A percentile compares a stretch with the other conserved stretches of the same genome.
Conservation (phyloP, 2,888 invertebrate species). For the Diloba caeruleocephala region DNA sequence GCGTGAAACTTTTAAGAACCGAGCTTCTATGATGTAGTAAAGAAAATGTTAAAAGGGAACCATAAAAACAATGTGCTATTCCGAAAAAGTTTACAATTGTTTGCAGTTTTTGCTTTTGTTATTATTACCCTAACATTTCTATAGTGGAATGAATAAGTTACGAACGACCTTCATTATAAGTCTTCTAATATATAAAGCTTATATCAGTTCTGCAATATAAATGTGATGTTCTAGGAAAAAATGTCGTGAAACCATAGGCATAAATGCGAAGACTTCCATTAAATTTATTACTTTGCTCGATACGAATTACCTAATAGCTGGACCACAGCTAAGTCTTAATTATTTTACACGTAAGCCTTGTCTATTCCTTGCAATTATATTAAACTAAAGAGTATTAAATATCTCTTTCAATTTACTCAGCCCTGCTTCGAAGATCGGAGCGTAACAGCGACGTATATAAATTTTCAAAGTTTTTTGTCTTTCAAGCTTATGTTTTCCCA, state of each 20-base stretch:
- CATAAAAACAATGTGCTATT: conserved; percentile 16
- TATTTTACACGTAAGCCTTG: conserved; percentile 2
- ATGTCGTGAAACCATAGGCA: no score
- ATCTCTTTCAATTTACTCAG: not conserved
- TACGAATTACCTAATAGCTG: no score
- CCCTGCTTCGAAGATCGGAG: not conserved
- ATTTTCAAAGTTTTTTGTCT: conserved; percentile 45
- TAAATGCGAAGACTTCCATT: not conserved
- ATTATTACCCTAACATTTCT: not conserved
- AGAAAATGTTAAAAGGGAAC: conserved; percentile 17
- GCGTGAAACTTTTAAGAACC: conserved; percentile 17
- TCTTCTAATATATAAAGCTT: no score
- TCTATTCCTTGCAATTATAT: conserved; percentile 11
- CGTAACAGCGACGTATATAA: conserved; percentile 28
- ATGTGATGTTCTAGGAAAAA: no score
- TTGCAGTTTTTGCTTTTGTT: conserved; percentile 3
- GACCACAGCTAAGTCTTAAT: no score
- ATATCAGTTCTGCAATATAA: no score
- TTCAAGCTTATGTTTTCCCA: conserved; percentile 34
- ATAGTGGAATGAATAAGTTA: no score
- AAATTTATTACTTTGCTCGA: not conserved
- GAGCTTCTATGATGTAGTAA: conserved; percentile 23
- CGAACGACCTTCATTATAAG: no score
- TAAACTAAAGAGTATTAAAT: conserved; percentile 12
- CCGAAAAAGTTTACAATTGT: conserved; percentile 8